phyloP scores from a whole-genome alignment of 2,113 vertebrate species.

The Ammodytes marinus region DNA sequence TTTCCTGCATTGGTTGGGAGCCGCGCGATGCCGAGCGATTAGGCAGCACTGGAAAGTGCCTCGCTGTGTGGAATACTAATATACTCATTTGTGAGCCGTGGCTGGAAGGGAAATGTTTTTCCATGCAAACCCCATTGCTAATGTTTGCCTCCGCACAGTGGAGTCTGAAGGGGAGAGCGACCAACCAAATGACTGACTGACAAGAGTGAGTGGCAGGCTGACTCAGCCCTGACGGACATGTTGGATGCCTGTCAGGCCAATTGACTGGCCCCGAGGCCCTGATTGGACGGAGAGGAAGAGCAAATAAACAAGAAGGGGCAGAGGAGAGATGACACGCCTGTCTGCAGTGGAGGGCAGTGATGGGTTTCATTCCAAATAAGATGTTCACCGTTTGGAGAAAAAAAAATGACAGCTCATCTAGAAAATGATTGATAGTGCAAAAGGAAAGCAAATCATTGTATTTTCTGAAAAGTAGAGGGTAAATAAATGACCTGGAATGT shows the following conservation, averaged over 20 bases:
- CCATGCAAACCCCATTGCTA: constrained; percentile 52
- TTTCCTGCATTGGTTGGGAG: constrained; percentile 79
- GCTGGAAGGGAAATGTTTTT: constrained; percentile 77
- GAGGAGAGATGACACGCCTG: constrained; percentile 39
- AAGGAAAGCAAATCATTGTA: constrained; percentile 58
- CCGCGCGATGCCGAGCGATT: constrained; percentile 71
- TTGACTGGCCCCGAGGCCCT: constrained; percentile 41
- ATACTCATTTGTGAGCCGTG: constrained; percentile 76
- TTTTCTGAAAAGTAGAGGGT: constrained; percentile 35
- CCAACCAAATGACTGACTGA: constrained; percentile 21
- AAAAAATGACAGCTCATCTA: constrained; percentile 44
- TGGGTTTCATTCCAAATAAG: constrained; percentile 60
- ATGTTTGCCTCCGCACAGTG: constrained; percentile 67
- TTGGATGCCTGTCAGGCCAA: constrained; percentile 57
- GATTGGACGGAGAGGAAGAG: constrained; percentile 42
- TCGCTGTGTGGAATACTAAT: constrained; percentile 86
- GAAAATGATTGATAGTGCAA: constrained; percentile 60
- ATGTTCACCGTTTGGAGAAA: constrained; percentile 49
- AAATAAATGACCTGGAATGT: constrained; percentile 16
- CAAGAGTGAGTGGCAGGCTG: constrained; percentile 67
- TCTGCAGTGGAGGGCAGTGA: constrained; percentile 37
- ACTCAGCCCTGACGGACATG: constrained; percentile 68
- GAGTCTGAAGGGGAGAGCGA: constrained; percentile 53
- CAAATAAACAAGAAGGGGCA: constrained; percentile 36
- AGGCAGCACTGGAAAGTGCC: constrained; percentile 83